phyloP scores from a whole-genome alignment of 2,888 invertebrate species.

The Neocrepidodera transversa region DNA sequence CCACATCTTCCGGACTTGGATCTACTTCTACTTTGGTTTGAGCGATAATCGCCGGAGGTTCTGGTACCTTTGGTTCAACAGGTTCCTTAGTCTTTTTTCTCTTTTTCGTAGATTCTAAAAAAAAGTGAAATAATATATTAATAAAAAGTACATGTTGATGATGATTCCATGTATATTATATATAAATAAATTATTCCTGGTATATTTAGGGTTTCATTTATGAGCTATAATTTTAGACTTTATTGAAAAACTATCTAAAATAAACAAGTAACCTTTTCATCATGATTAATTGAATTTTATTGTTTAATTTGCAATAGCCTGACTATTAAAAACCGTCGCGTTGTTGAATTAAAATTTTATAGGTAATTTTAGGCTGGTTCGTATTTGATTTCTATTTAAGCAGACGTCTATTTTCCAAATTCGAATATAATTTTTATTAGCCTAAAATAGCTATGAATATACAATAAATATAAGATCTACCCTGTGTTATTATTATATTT shows the following conservation, averaged over 20 bases:
- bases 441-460: no score
- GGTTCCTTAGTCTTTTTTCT: slow-evolving; percentile 55
- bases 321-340: not conserved
- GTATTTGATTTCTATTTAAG: not conserved
- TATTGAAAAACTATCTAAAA: slow-evolving; percentile 7
- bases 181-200: no score
- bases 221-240: not conserved
- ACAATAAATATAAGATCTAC: no score
- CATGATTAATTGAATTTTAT: slow-evolving; percentile 9
- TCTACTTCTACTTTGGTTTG: slow-evolving; percentile 48
- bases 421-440: no score
- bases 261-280: slow-evolving; percentile 13
- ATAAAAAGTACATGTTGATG: no score
- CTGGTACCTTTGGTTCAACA: slow-evolving; percentile 49
- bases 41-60: slow-evolving; percentile 24
- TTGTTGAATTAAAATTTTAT: slow-evolving; percentile 11
- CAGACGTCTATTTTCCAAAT: not conserved
- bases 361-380: not conserved
- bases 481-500: no score
- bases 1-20: slow-evolving; percentile 62
- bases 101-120: slow-evolving; percentile 54
- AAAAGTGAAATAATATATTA: slow-evolving; percentile 11
- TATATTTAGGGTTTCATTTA: no score
- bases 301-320: slow-evolving; percentile 12
- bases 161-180: no score